Conservation (phyloP, 2,113 vertebrate genomes). For the Elaphurus davidianus region DNA sequence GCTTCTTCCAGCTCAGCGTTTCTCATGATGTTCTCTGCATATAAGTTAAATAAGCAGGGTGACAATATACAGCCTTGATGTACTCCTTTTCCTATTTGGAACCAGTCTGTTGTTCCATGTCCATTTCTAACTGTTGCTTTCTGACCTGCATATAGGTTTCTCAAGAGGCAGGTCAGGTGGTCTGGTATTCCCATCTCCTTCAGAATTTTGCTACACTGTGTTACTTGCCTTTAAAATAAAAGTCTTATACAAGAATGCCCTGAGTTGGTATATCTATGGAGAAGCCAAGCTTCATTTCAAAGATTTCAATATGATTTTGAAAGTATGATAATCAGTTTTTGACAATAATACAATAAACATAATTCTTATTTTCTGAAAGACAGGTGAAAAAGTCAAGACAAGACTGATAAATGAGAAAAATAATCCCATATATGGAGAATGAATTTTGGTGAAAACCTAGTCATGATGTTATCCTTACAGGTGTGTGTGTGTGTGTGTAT, state of each 20-base stretch:
- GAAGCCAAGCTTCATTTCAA: neutral
- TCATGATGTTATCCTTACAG: neutral
- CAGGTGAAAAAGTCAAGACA: neutral
- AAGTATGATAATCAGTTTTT: neutral
- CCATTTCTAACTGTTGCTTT: no score
- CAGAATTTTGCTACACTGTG: neutral
- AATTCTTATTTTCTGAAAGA: neutral
- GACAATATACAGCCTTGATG: no score
- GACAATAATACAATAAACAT: neutral
- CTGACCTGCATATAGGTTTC: no score
- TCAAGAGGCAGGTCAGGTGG: no score
- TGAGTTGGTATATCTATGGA: neutral
- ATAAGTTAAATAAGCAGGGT: no score
- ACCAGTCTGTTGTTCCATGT: no score
- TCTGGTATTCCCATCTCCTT: no score
- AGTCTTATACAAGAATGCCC: neutral
- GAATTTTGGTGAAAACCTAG: neutral
- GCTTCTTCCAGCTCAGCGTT: no score
- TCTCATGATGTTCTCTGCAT: no score
- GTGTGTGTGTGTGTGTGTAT: neutral
- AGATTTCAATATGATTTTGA: neutral
- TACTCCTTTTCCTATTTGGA: no score
- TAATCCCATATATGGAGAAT: neutral
- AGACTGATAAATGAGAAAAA: neutral
- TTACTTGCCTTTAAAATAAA: neutral